Evolutionary conservation across 2,888 invertebrate genomes (phyloP), one percentile per base, ranked within the genome.

Genomic region (Plagodis pulveraria): DNA sequence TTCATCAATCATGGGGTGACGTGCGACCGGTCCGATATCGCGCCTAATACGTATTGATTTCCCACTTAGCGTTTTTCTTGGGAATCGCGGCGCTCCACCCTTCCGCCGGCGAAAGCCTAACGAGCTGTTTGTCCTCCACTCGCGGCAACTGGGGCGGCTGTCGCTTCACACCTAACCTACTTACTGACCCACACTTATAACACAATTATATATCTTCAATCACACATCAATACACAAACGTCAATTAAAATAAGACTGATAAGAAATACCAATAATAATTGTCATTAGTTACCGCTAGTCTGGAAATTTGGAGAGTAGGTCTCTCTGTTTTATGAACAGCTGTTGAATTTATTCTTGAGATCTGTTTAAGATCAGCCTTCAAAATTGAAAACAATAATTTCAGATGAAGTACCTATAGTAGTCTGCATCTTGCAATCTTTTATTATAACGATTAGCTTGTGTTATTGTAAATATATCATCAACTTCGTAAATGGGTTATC

Each of bases 1-100:
- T 89, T 84, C 92, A 92, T 92, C 92, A 90, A 92, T 92, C 92
- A 92, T 90, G 81, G 83, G 76, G 84, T 89, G 91, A 91, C 91
- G 90, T 84, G 83, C 83, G 83, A 83, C 78, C 84, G 87, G 86
- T 82, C 87, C 88, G 91, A 91, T 91, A 91, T 90, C 90, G 84
- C 89, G 88, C 89, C 90, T 91, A 91, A 91, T 91, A 91, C 87
- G 89, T 92, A 92, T 92, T 92, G 92, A 92, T 91, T 92, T 90
- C 89, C 91, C 89, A 91, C 92, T 92, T 92, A 91, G 87, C 90
- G 88, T 86, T 91, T 91, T 91, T 91, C 89, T 91, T 91, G 89
- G 84, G 86, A 88, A 86, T 85, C 85, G 84, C 77, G 80, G 83
- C 84, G 87, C 87, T 90, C 89, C 92, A 90, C 91, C 91, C 92